These are phyloP conservation scores for Notothenia rossii DNA, from an alignment of 2,113 vertebrate genomes.

Conservation along the genomic window DNA sequence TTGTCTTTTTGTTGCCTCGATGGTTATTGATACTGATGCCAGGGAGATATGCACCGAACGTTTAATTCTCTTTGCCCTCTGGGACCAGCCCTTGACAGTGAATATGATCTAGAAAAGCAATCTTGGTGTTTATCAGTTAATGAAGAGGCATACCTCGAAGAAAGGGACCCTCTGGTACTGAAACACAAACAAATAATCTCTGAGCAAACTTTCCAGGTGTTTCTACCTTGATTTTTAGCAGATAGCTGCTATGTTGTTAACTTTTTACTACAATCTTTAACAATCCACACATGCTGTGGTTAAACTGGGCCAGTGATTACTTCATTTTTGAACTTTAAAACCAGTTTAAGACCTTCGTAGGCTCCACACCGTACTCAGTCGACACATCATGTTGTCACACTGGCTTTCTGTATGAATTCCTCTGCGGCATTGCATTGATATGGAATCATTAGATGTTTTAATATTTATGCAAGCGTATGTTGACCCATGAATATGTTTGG, in stretches of 20 bases:
- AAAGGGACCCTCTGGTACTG: slow-evolving; percentile 7
- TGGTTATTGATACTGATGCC: slow-evolving; percentile 69
- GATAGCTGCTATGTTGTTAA: slow-evolving; percentile 15
- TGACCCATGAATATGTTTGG: slow-evolving; percentile 55
- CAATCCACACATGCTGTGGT: slow-evolving; percentile 3
- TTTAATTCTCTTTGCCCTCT: slow-evolving; percentile 14
- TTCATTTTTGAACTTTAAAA: slow-evolving; percentile 9
- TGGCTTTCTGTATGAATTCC: slow-evolving; percentile 60
- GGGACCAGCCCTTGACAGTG: slow-evolving; percentile 25
- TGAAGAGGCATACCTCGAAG: slow-evolving; percentile 30
- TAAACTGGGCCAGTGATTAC: slow-evolving; percentile 26
- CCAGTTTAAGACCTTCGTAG: slow-evolving; percentile 6
- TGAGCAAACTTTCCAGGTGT: slow-evolving; percentile 28
- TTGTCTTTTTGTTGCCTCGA: slow-evolving; percentile 68
- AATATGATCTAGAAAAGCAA: slow-evolving; percentile 33
- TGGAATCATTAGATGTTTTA: slow-evolving; percentile 46
- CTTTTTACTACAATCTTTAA: slow-evolving; percentile 6
- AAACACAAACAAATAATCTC: slow-evolving; percentile 1
- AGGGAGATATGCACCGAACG: slow-evolving; percentile 52
- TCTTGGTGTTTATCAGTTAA: slow-evolving; percentile 39
- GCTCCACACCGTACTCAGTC: not conserved
- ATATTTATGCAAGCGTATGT: slow-evolving; percentile 42
- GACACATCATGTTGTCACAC: slow-evolving; percentile 8
- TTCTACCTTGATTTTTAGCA: slow-evolving; percentile 21
- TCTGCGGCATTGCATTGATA: slow-evolving; percentile 24